Percentiles rank a stretch among this genome's conserved stretches.
These are phyloP conservation scores for Keiferia lycopersicella DNA, from an alignment of 2,888 invertebrate species.

Conservation along the genomic window DNA sequence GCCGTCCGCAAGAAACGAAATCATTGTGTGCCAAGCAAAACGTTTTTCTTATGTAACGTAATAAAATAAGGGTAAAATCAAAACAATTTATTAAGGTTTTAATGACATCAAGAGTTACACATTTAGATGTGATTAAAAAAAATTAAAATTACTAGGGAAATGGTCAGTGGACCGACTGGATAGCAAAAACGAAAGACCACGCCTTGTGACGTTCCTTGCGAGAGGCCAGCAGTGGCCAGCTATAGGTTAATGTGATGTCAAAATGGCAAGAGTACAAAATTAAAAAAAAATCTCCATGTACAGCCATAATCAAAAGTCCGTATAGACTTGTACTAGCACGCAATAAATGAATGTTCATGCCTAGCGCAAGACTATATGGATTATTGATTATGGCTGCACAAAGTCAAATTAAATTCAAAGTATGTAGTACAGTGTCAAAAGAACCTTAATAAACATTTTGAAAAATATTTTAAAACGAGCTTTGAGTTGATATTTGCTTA, in stretches of 20 bases:
- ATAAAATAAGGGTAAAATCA: slow-evolving; percentile 7
- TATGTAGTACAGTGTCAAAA: background rate
- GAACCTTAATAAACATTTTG: background rate
- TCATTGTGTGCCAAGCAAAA: slow-evolving; percentile 60
- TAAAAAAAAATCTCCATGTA: background rate
- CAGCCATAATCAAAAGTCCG: too few species aligned
- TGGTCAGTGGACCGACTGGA: too few species aligned
- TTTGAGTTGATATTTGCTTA: background rate
- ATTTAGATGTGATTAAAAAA: too few species aligned
- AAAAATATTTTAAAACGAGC: background rate
- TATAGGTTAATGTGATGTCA: background rate
- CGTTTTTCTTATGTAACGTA: slow-evolving; percentile 2
- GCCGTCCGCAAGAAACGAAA: slow-evolving; percentile 71
- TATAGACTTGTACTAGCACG: too few species aligned
- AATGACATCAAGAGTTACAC: slow-evolving; percentile 5
- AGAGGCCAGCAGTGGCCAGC: too few species aligned
- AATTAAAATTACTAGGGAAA: too few species aligned
- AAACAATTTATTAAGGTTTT: background rate
- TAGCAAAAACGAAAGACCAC: too few species aligned
- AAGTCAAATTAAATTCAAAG: background rate
- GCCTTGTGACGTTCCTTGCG: too few species aligned
- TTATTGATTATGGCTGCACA: too few species aligned
- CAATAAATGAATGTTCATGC: too few species aligned
- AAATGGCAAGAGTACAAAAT: background rate
- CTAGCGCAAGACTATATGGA: too few species aligned